phyloP scores from a whole-genome alignment of 2,888 invertebrate genomes.

The Agrotis exclamationis region DNA sequence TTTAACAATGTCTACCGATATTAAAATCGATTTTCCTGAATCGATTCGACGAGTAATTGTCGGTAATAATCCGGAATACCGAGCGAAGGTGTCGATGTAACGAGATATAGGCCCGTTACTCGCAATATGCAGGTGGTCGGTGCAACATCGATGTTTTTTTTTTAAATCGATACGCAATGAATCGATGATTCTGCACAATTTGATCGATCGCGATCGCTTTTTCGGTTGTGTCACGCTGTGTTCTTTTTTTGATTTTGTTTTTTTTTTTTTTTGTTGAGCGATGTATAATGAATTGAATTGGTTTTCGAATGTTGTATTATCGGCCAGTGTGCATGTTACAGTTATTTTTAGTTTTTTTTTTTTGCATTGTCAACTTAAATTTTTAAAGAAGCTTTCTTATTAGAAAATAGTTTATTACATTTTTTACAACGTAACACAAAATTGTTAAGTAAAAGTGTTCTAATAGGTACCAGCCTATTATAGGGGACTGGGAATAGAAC shows the following conservation, averaged over 20 bases:
- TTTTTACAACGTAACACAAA: too few species aligned
- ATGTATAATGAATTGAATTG: constrained; percentile 36
- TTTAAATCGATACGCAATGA: constrained; percentile 76
- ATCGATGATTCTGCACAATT: constrained; percentile 71
- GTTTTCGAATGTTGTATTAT: constrained; percentile 26
- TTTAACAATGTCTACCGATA: constrained; percentile 68
- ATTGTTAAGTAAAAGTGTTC: too few species aligned
- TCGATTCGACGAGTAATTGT: constrained; percentile 84
- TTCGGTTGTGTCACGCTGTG: constrained; percentile 62
- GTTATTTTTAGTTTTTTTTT: background rate
- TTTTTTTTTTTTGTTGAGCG: constrained; percentile 42
- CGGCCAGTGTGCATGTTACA: constrained; percentile 37
- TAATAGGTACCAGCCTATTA: too few species aligned
- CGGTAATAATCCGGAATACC: constrained; percentile 78
- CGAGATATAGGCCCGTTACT: constrained; percentile 82
- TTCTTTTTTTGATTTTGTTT: constrained; percentile 36
- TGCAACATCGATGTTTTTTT: constrained; percentile 59
- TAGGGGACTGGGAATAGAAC: background rate
- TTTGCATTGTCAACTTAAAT: too few species aligned
- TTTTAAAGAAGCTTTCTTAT: background rate
- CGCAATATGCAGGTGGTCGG: constrained; percentile 85
- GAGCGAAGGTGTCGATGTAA: constrained; percentile 84
- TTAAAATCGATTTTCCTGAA: constrained; percentile 74
- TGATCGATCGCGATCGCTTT: constrained; percentile 67
- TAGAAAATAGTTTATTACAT: background rate